phyloP scores from a whole-genome alignment of 2,113 vertebrate genomes.

The Rhinichthys klamathensis region DNA sequence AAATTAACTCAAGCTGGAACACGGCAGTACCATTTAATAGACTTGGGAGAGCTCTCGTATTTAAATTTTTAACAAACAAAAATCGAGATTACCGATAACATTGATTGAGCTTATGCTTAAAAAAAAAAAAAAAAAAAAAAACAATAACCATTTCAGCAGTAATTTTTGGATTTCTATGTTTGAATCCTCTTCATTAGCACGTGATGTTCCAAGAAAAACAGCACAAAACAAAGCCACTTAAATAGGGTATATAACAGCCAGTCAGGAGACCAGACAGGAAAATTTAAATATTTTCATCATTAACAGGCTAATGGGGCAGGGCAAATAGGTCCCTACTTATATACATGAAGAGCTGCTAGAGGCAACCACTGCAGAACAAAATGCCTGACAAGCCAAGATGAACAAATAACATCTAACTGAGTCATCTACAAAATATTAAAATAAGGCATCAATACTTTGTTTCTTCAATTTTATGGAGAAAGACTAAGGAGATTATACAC shows the following conservation, averaged over 20 bases:
- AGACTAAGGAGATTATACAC: background rate
- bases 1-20: conserved; percentile 52
- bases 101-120: background rate
- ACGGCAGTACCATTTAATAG: conserved; percentile 29
- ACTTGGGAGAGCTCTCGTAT: background rate
- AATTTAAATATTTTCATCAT: conserved; percentile 59
- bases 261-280: conserved; percentile 43
- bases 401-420: conserved; percentile 42
- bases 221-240: conserved; percentile 39
- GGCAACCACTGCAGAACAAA: conserved; percentile 54
- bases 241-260: conserved; percentile 37
- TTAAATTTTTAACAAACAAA: background rate
- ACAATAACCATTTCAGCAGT: background rate
- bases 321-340: conserved; percentile 60
- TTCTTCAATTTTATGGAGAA: conserved; percentile 17
- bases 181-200: conserved; percentile 2
- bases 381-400: conserved; percentile 43
- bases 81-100: background rate
- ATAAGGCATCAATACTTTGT: conserved; percentile 18
- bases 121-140: background rate
- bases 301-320: conserved; percentile 61
- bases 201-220: conserved; percentile 4
- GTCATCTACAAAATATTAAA: conserved; percentile 26
- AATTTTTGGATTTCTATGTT: background rate
- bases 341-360: conserved; percentile 60